Percentiles rank a stretch among this genome's conserved stretches.
phyloP scores from a whole-genome alignment of 2,888 invertebrate species.

The Toxonevra muliebris region DNA sequence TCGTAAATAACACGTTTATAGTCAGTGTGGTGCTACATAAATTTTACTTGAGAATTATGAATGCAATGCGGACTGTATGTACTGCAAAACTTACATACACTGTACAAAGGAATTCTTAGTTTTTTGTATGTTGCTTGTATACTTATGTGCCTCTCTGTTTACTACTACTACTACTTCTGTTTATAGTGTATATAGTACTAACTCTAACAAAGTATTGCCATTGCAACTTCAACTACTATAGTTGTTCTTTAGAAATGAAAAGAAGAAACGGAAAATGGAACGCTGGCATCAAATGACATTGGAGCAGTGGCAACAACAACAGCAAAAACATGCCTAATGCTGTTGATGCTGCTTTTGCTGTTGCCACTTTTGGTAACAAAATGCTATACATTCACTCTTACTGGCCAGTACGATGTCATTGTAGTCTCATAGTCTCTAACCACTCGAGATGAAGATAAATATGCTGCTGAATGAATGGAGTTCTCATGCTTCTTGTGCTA shows the following conservation, averaged over 20 bases:
- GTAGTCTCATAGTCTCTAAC: too few species aligned
- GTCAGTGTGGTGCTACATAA: constrained; percentile 56
- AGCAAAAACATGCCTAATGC: background rate
- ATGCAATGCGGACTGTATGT: constrained; percentile 37
- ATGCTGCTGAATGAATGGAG: too few species aligned
- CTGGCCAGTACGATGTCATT: too few species aligned
- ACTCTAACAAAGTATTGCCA: too few species aligned
- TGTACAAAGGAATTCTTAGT: background rate
- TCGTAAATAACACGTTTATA: constrained; percentile 52
- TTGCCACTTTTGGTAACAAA: too few species aligned
- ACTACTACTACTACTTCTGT: background rate
- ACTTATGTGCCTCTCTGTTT: background rate
- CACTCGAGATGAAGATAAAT: too few species aligned
- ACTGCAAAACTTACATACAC: constrained; percentile 23
- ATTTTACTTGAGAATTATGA: constrained; percentile 58
- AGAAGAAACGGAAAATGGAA: background rate
- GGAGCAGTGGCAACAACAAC: background rate
- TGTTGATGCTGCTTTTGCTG: constrained; percentile 8
- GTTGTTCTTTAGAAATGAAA: too few species aligned
- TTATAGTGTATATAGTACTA: too few species aligned
- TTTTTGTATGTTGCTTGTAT: too few species aligned
- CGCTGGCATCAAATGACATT: background rate
- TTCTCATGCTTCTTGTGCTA: too few species aligned
- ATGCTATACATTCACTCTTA: too few species aligned
- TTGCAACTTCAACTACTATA: too few species aligned